phyloP scores from a whole-genome alignment of 1,140 invertebrate species.

The Olivierus martensii region DNA sequence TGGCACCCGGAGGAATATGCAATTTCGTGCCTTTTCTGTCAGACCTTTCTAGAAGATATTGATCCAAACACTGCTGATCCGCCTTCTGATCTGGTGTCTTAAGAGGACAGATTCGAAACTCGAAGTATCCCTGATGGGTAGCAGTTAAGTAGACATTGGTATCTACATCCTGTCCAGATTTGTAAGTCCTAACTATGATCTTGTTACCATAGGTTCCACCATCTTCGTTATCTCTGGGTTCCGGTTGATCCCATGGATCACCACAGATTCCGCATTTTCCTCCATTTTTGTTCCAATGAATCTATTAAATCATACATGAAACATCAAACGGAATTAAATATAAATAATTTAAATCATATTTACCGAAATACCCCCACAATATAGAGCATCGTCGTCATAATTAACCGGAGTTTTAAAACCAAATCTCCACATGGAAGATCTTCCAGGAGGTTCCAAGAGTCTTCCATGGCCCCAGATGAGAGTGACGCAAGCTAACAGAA shows the following conservation, averaged over 20 bases:
- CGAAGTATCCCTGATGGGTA: constrained; percentile 22
- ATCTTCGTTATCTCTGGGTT: constrained; percentile 62
- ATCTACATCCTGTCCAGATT: constrained; percentile 27
- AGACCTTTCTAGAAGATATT: constrained; percentile 7
- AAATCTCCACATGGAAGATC: constrained; percentile 88
- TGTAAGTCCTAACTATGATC: constrained; percentile 21
- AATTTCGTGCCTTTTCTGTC: not conserved
- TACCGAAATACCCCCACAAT: constrained; percentile 69
- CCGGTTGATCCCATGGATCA: constrained; percentile 56
- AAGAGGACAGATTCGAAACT: constrained; percentile 22
- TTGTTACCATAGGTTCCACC: constrained; percentile 58
- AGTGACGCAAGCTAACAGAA: not conserved
- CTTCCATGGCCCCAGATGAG: constrained; percentile 48
- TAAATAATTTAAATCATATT: constrained; percentile 14
- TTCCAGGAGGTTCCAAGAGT: constrained; percentile 72
- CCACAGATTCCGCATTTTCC: constrained; percentile 81
- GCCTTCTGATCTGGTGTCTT: constrained; percentile 19
- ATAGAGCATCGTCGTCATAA: constrained; percentile 78
- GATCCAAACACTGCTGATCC: constrained; percentile 21
- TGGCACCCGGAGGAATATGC: constrained; percentile 1
- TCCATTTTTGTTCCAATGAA: constrained; percentile 32
- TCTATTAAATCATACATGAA: not conserved
- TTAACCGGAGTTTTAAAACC: constrained; percentile 84
- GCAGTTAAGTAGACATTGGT: constrained; percentile 21
- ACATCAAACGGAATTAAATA: too few relatives aligned